A percentile compares a stretch with the other conserved stretches of the same genome.
Evolutionary conservation across 2,888 invertebrate species (phyloP).

Genomic region (Steinernema hermaphroditum): DNA sequence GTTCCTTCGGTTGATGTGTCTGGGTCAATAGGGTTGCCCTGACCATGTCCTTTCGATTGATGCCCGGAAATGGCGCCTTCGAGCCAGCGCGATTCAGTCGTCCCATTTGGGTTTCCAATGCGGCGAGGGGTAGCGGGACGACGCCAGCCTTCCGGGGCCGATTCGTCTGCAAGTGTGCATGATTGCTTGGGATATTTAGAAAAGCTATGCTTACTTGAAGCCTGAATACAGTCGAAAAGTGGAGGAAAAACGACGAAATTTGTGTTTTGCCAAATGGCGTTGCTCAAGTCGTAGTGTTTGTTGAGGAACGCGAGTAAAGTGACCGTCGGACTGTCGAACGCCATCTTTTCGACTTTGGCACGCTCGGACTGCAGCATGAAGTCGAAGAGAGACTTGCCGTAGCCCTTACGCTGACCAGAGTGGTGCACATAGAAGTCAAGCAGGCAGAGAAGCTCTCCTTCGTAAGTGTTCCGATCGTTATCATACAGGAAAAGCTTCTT

Average conservation of each 20-base stretch:
- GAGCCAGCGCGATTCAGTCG: slow-evolving; percentile 53
- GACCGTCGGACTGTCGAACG: slow-evolving; percentile 88
- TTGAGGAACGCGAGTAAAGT: slow-evolving; percentile 83
- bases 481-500: slow-evolving; percentile 81
- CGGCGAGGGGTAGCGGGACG: slow-evolving; percentile 58
- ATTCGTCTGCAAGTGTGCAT: slow-evolving; percentile 37
- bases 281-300: slow-evolving; percentile 78
- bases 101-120: slow-evolving; percentile 46
- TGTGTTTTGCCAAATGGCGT: slow-evolving; percentile 80
- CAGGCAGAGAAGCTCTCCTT: slow-evolving; percentile 79
- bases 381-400: slow-evolving; percentile 83
- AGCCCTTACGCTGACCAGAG: slow-evolving; percentile 81
- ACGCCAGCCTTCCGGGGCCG: slow-evolving; percentile 62
- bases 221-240: slow-evolving; percentile 72
- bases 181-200: not conserved
- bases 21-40: slow-evolving; percentile 52
- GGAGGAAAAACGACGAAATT: slow-evolving; percentile 84
- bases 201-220: slow-evolving; percentile 31
- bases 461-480: slow-evolving; percentile 55
- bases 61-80: slow-evolving; percentile 49
- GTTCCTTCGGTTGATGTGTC: slow-evolving; percentile 60
- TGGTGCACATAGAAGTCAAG: slow-evolving; percentile 89
- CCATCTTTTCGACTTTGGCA: slow-evolving; percentile 67
- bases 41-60: slow-evolving; percentile 53
- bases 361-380: slow-evolving; percentile 75